phyloP scores from a whole-genome alignment of 2,888 invertebrate genomes.

The Synergus gifuensis region DNA sequence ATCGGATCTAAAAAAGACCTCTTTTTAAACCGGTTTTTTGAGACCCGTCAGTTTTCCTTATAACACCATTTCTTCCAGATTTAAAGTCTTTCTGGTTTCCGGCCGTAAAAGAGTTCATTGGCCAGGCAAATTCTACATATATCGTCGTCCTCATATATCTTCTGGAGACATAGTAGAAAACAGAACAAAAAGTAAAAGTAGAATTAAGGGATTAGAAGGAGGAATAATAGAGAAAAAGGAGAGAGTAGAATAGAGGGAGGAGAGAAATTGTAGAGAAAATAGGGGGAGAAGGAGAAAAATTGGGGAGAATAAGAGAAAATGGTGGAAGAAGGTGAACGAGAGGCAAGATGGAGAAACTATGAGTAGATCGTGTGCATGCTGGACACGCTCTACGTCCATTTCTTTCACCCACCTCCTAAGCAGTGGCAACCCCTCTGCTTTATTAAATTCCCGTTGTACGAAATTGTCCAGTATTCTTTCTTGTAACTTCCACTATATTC shows the following conservation, averaged over 20 bases:
- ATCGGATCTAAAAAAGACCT: too few relatives aligned
- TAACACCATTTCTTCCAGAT: background rate
- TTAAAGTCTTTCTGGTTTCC: background rate
- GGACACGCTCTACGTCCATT: constrained; percentile 61
- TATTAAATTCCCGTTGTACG: constrained; percentile 61
- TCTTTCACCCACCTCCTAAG: constrained; percentile 54
- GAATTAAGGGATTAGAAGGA: constrained; percentile 9
- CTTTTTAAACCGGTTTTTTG: too few relatives aligned
- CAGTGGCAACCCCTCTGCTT: constrained; percentile 52
- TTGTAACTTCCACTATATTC: constrained; percentile 24
- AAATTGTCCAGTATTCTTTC: constrained; percentile 54
- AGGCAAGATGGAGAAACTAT: background rate
- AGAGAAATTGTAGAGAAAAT: background rate
- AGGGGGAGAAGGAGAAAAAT: background rate
- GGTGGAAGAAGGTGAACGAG: constrained; percentile 12
- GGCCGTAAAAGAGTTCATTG: constrained; percentile 1
- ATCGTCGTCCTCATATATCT: constrained; percentile 7
- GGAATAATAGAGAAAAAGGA: background rate
- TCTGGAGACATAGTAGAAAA: constrained; percentile 9
- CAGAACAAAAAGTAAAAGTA: constrained; percentile 21
- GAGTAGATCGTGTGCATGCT: constrained; percentile 53
- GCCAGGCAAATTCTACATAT: background rate
- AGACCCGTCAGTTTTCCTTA: too few relatives aligned
- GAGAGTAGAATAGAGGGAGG: background rate
- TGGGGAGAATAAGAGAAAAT: constrained; percentile 36